A percentile compares a stretch with the other conserved stretches of the same genome.
Evolutionary conservation across 2,888 invertebrate species (phyloP).

Genomic region (Caenorhabditis becei): DNA sequence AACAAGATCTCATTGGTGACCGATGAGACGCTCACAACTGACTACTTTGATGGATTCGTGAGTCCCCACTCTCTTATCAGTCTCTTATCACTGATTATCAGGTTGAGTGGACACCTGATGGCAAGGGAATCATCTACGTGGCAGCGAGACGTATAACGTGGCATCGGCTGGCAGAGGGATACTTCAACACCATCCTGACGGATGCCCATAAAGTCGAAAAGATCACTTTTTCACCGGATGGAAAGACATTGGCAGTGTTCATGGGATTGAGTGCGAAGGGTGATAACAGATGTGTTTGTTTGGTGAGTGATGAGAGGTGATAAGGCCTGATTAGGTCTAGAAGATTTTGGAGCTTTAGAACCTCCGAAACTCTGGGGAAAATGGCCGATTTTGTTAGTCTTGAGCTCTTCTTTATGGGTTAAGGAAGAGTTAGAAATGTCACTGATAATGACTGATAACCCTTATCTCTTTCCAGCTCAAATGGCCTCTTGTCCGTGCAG

Average conservation of each 20-base stretch:
- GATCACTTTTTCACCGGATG: constrained; percentile 30
- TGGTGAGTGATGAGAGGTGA: no score
- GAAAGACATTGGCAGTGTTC: constrained; percentile 13
- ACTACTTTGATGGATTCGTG: no score
- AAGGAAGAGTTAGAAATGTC: no score
- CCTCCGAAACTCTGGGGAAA: no score
- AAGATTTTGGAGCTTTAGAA: no score
- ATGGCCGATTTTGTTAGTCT: no score
- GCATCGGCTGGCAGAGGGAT: constrained; percentile 19
- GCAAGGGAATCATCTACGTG: constrained; percentile 14
- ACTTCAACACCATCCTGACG: neutral
- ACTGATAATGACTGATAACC: no score
- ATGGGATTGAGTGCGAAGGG: neutral
- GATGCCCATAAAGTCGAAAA: neutral
- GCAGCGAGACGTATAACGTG: neutral
- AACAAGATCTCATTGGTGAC: neutral
- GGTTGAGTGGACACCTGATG: constrained; percentile 38
- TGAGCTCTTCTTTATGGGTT: no score
- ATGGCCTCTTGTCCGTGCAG: constrained; percentile 34
- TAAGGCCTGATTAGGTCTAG: no score
- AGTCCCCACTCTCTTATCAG: no score
- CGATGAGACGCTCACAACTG: constrained; percentile 12
- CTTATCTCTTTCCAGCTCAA: constrained; percentile 20
- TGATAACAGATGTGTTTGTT: neutral
- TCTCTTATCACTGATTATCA: no score